These are phyloP conservation scores for Helicolenus hilgendorfi DNA, from an alignment of 2,797 vertebrate genomes.

Conservation along the genomic window DNA sequence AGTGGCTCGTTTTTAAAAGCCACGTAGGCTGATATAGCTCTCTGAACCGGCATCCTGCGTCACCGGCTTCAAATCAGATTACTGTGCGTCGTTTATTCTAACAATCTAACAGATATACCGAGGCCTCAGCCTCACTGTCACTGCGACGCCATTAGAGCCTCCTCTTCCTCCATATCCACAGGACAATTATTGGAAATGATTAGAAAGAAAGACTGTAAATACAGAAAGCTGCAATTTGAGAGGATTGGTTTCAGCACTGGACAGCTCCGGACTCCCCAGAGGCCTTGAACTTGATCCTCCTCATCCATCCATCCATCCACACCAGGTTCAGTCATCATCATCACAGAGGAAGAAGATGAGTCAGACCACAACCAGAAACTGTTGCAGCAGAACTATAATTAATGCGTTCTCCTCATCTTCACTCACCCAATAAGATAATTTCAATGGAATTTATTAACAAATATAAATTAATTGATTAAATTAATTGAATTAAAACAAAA, in stretches of 20 bases:
- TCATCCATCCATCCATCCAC: background rate
- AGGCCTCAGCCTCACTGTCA: slow-evolving; percentile 31
- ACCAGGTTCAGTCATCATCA: background rate
- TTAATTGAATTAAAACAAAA: too few relatives aligned
- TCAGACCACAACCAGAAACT: background rate
- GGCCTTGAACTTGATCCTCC: slow-evolving; percentile 54
- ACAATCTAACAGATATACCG: slow-evolving; percentile 27
- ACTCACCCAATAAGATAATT: background rate
- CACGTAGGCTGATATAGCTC: slow-evolving; percentile 16
- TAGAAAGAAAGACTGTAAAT: slow-evolving; percentile 48
- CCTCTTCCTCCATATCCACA: slow-evolving; percentile 2
- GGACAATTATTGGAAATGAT: slow-evolving; percentile 65
- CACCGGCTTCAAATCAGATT: slow-evolving; percentile 70
- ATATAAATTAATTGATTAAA: too few relatives aligned
- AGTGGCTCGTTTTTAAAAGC: slow-evolving; percentile 2
- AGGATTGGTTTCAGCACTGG: slow-evolving; percentile 73
- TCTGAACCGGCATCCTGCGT: slow-evolving; percentile 62
- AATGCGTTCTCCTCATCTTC: background rate
- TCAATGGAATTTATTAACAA: background rate
- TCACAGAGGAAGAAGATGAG: background rate
- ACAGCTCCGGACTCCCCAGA: slow-evolving; percentile 76
- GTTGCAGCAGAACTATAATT: background rate
- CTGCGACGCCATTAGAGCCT: slow-evolving; percentile 30
- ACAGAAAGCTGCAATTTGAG: slow-evolving; percentile 58
- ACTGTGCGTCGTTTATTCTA: slow-evolving; percentile 46